Evolutionary conservation across 2,113 vertebrate species (phyloP).

Genomic region (Australoheros scitulus): DNA sequence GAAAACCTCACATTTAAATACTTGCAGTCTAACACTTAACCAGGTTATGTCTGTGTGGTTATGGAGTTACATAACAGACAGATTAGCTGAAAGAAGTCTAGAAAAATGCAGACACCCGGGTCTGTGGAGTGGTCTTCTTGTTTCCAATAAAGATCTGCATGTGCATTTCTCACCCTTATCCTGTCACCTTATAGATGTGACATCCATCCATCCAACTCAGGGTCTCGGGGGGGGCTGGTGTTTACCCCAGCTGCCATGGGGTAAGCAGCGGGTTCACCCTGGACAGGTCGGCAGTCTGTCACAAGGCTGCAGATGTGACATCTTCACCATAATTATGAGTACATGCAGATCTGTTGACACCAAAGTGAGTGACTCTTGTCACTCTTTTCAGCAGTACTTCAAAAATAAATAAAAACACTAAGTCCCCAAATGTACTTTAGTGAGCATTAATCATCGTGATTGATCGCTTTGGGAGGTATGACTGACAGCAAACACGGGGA

Average conservation of each 20-base stretch:
- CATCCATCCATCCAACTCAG: too few relatives aligned
- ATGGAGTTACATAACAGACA: background rate
- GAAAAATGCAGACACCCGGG: background rate
- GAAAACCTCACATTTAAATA: background rate
- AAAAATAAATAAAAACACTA: too few relatives aligned
- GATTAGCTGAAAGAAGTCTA: accelerated
- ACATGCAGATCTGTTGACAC: too few relatives aligned
- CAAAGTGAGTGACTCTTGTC: background rate
- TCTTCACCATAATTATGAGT: background rate
- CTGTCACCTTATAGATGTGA: background rate
- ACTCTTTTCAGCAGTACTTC: background rate
- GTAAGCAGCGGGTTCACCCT: too few relatives aligned
- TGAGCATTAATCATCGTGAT: too few relatives aligned
- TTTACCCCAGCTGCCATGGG: too few relatives aligned
- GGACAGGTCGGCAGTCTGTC: too few relatives aligned
- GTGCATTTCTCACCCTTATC: background rate
- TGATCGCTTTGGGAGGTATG: too few relatives aligned
- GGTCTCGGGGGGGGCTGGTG: too few relatives aligned
- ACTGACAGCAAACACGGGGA: too few relatives aligned
- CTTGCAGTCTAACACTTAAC: background rate
- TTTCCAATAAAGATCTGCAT: background rate
- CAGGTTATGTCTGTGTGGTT: background rate
- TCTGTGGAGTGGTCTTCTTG: background rate
- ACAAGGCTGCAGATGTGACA: background rate
- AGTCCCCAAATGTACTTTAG: too few relatives aligned